Evolutionary conservation across 1,140 invertebrate species (phyloP), one percentile per base, ranked within the genome.

Genomic region (Choristoneura fumiferana): DNA sequence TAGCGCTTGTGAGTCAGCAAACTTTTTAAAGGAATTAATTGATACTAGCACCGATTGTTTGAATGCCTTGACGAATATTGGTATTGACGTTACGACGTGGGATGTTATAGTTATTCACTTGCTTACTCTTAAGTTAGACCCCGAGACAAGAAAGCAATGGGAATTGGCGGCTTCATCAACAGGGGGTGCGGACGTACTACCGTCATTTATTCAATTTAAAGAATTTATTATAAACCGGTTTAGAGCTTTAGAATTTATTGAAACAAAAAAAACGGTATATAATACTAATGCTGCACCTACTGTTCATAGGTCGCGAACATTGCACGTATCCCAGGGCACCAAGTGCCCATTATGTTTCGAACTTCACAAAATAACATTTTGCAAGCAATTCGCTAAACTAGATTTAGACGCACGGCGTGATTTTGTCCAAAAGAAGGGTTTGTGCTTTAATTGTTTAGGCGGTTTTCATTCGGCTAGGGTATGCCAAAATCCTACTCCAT

Each of bases 161-260:
- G 57, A 59, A 14, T 9, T 33, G 13, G 33, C 22, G 1, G 12
- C 34, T 4, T 29, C 35, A 22, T 22, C 8, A n/a, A 15, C 39
- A 14, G 8, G 6, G 4, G 12, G 37, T 5, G 35, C 39, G 12
- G 58, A 54, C 12, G 10, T 13, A 4, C 33, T 59, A 18, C 58
- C 58, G 6, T 33, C 45, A 3, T 54, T 29, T 22, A n/a, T 29
- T 3, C 15, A 59, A n/a, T 59, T 59, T 17, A 39, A 12, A 5
- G 45, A 59, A 52, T 58, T 18, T n/a, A n/a, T n/a, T n/a, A n/a
- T n/a, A n/a, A n/a, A n/a, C n/a, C n/a, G n/a, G n/a, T n/a, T n/a
- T n/a, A 12, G 43, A n/a, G 8, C n/a, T 39, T 18, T 59, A 15
- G 57, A 59, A 17, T 53, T 37, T 33, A 38, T 59, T 53, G 45